Conservation (phyloP, 1,140 invertebrate species). For the Drosophila funebris region DNA sequence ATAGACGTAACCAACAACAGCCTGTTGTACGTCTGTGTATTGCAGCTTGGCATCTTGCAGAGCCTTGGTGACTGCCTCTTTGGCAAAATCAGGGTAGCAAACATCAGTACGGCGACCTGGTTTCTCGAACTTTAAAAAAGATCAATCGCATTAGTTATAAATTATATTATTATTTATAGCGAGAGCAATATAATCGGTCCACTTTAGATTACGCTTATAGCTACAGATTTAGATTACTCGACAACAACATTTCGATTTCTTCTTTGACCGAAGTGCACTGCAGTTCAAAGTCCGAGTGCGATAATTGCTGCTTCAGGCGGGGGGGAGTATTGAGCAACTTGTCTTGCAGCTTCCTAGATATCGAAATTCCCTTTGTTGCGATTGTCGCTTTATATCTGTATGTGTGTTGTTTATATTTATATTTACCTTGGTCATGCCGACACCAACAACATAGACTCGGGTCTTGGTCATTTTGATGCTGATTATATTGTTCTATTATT, state of each 20-base stretch:
- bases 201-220: constrained; percentile 33
- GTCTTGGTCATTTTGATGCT: constrained; percentile 83
- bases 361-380: not conserved
- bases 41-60: constrained; percentile 93
- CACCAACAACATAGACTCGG: constrained; percentile 95
- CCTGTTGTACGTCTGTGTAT: constrained; percentile 93
- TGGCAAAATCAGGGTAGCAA: constrained; percentile 97
- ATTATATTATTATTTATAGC: constrained; percentile 10
- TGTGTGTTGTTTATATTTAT: constrained; percentile 2
- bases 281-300: constrained; percentile 68
- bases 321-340: not conserved
- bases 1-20: constrained; percentile 97
- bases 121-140: constrained; percentile 86
- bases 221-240: constrained; percentile 28
- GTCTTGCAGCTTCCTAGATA: constrained; percentile 19
- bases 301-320: constrained; percentile 20
- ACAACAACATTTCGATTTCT: constrained; percentile 26
- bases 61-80: constrained; percentile 96
- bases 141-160: constrained; percentile 2
- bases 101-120: constrained; percentile 91
- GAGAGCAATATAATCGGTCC: constrained; percentile 38
- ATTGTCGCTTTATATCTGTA: not conserved
- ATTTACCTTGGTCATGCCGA: constrained; percentile 97
- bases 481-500: not conserved
- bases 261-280: constrained; percentile 53